These are phyloP conservation scores for Apeira syringaria DNA, from an alignment of 2,888 invertebrate genomes.

Conservation along the genomic window DNA sequence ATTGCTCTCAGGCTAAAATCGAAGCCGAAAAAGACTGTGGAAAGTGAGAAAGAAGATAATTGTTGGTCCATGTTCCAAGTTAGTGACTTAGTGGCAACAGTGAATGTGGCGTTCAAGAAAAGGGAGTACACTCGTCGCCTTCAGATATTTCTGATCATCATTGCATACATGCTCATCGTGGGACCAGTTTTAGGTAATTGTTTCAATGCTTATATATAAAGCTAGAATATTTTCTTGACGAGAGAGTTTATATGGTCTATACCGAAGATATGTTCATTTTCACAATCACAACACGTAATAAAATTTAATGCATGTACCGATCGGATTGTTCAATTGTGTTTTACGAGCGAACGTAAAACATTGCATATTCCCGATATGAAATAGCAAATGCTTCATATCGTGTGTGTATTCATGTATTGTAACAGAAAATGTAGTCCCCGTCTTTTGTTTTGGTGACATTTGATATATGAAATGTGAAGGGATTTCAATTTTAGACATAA, in stretches of 20 bases:
- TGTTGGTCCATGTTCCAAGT: constrained; percentile 62
- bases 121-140: constrained; percentile 62
- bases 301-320: constrained; percentile 18
- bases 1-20: constrained; percentile 68
- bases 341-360: constrained; percentile 57
- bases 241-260: no score
- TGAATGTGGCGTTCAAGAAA: constrained; percentile 69
- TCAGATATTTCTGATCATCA: constrained; percentile 69
- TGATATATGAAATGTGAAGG: no score
- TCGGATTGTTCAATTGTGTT: constrained; percentile 56
- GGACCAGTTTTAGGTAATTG: constrained; percentile 77
- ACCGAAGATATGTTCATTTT: constrained; percentile 9
- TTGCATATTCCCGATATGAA: constrained; percentile 26
- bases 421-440: neutral
- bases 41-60: constrained; percentile 44
- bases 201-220: neutral
- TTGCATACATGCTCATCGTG: constrained; percentile 77
- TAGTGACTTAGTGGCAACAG: constrained; percentile 71
- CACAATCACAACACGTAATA: constrained; percentile 14
- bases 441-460: neutral
- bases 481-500: no score
- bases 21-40: constrained; percentile 58
- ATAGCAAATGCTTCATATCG: constrained; percentile 23
- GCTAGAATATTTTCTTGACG: neutral
- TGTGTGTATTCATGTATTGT: constrained; percentile 5